Evolutionary conservation across 2,888 invertebrate genomes (phyloP).

Genomic region (Volucella inflata): DNA sequence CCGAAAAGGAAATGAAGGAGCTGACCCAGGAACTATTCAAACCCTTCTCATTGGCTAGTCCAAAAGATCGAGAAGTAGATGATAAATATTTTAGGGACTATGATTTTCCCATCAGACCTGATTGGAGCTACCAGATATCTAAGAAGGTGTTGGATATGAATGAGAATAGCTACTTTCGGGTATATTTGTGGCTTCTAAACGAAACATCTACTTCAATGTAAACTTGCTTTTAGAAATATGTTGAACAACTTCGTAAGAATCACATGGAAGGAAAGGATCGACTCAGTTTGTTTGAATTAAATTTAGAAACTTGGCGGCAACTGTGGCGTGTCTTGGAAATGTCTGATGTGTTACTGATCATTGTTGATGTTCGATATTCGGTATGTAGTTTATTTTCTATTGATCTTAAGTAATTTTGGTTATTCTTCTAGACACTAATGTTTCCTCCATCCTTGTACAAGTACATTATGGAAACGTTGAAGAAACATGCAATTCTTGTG

Average conservation of each 20-base stretch:
- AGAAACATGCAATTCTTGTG: conserved; percentile 94
- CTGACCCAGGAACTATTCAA: conserved; percentile 88
- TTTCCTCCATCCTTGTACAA: conserved; percentile 95
- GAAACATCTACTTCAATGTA: background rate
- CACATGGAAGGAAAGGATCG: conserved; percentile 85
- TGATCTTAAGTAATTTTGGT: background rate
- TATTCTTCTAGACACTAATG: conserved; percentile 87
- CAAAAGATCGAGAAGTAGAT: conserved; percentile 88
- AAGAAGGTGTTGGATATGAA: conserved; percentile 89
- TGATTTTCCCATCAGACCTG: conserved; percentile 93
- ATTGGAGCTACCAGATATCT: conserved; percentile 92
- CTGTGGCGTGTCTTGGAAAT: conserved; percentile 97
- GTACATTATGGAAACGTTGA: conserved; percentile 89
- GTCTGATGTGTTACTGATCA: conserved; percentile 94
- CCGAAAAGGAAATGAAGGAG: conserved; percentile 88
- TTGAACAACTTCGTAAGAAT: conserved; percentile 87
- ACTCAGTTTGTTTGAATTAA: conserved; percentile 95
- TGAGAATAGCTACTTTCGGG: conserved; percentile 92
- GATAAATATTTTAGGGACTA: conserved; percentile 88
- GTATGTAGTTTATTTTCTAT: conserved; percentile 84
- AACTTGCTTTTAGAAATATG: conserved; percentile 87
- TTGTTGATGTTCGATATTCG: conserved; percentile 94
- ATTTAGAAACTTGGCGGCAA: conserved; percentile 98
- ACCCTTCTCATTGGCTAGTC: conserved; percentile 84
- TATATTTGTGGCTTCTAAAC: conserved; percentile 52